Conservation (phyloP, 2,888 invertebrate species). For the Cyrtodaria siliqua region DNA sequence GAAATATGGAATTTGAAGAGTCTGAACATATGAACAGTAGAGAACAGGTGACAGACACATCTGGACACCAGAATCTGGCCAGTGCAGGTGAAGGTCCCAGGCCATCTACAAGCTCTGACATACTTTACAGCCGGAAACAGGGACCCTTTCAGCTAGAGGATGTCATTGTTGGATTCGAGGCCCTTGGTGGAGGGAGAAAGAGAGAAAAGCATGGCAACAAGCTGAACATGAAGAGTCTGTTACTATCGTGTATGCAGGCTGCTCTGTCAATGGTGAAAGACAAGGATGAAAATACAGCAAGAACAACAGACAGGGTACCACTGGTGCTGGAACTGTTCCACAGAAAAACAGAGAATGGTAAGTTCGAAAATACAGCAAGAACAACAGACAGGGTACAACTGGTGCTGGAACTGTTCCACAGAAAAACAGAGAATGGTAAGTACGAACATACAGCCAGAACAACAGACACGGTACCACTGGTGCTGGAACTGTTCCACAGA, state of each 20-base stretch:
- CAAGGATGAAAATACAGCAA: constrained; percentile 37
- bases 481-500: no score
- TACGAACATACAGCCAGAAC: no score
- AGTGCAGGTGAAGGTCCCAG: background rate
- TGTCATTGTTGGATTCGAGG: constrained; percentile 19
- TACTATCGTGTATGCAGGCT: constrained; percentile 70
- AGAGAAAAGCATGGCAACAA: background rate
- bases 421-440: no score
- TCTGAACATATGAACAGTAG: no score
- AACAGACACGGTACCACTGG: no score
- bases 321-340: constrained; percentile 66
- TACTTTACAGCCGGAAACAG: background rate
- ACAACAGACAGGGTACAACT: no score
- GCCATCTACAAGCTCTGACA: background rate
- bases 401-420: no score
- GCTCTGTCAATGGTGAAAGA: constrained; percentile 79
- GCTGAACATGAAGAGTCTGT: constrained; percentile 57
- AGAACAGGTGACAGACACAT: no score
- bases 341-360: no score
- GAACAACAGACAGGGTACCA: constrained; percentile 74
- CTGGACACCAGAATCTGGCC: no score
- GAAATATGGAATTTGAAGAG: constrained; percentile 6
- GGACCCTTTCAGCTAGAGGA: constrained; percentile 15
- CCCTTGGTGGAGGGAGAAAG: background rate
- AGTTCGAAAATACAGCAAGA: no score